A percentile compares a stretch with the other conserved stretches of the same genome.
Conservation (phyloP, 2,888 invertebrate genomes). For the Phaedon cochleariae region DNA sequence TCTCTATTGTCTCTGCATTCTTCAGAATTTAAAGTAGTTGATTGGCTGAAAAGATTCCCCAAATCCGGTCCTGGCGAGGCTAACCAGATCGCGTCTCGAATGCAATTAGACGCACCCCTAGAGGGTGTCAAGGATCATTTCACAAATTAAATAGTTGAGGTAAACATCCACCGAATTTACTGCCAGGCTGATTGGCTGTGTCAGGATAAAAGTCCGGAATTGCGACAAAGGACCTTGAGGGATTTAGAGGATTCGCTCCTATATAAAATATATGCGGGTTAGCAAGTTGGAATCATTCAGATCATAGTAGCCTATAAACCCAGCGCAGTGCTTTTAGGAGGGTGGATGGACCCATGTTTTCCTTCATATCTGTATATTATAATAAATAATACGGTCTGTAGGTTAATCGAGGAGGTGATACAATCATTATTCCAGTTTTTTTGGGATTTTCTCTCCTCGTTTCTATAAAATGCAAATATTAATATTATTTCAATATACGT, state of each 20-base stretch:
- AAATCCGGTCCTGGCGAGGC: conserved; percentile 21
- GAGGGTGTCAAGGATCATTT: conserved; percentile 47
- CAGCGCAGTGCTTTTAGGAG: too few relatives aligned
- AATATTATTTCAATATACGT: too few relatives aligned
- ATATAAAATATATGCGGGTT: conserved; percentile 7
- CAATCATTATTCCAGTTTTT: too few relatives aligned
- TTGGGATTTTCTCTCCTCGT: too few relatives aligned
- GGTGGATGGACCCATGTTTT: too few relatives aligned
- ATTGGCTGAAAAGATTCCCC: too few relatives aligned
- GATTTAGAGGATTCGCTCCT: conserved; percentile 21
- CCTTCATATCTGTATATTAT: too few relatives aligned
- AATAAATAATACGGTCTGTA: too few relatives aligned
- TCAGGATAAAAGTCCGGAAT: conserved; percentile 29
- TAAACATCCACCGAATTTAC: conserved; percentile 40
- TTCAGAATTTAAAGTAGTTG: too few relatives aligned
- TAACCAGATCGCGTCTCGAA: conserved; percentile 27
- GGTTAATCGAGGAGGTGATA: too few relatives aligned
- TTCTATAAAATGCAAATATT: too few relatives aligned
- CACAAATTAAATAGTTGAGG: conserved; percentile 47
- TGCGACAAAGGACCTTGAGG: conserved; percentile 26
- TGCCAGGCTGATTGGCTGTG: conserved; percentile 27
- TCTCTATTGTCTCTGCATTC: too few relatives aligned
- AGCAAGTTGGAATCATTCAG: neutral
- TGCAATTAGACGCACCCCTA: conserved; percentile 35
- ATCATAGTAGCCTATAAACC: neutral